Conservation (phyloP, 2,888 invertebrate genomes). For the Gandaritis pyraliata region DNA sequence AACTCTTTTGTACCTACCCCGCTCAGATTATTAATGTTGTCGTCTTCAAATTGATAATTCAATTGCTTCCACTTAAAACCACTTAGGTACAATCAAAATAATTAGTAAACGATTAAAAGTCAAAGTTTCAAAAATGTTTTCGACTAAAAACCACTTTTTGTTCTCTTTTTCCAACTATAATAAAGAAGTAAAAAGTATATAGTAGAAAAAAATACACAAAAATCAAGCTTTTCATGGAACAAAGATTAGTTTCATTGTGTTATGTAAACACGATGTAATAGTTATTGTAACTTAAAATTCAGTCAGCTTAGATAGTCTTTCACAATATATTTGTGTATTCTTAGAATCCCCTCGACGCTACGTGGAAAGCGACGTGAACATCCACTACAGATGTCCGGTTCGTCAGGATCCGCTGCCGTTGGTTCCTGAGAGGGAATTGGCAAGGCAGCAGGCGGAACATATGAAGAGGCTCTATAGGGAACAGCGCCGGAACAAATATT, state of each 20-base stretch:
- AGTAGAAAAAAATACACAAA: too few species aligned
- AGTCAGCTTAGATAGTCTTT: background rate
- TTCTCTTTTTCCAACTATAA: too few species aligned
- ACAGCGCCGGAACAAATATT: conserved; percentile 94
- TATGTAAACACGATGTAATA: too few species aligned
- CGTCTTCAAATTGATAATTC: background rate
- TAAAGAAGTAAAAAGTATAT: too few species aligned
- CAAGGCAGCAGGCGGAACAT: conserved; percentile 93
- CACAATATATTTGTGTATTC: background rate
- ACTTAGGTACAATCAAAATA: background rate
- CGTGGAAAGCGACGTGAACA: conserved; percentile 96
- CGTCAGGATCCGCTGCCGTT: conserved; percentile 94
- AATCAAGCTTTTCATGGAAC: background rate
- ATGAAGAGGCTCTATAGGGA: conserved; percentile 96
- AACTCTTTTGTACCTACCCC: too few species aligned
- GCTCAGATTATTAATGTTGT: background rate
- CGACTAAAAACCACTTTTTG: too few species aligned
- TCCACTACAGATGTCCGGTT: conserved; percentile 95
- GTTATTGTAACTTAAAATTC: too few species aligned
- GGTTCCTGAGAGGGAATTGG: conserved; percentile 94
- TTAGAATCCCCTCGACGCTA: conserved; percentile 94
- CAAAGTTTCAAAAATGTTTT: too few species aligned
- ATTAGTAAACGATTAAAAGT: too few species aligned
- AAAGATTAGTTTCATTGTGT: too few species aligned
- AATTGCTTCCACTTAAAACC: conserved; percentile 6